Conservation (phyloP, 1,140 invertebrate genomes). For the Olivierus martensii region DNA sequence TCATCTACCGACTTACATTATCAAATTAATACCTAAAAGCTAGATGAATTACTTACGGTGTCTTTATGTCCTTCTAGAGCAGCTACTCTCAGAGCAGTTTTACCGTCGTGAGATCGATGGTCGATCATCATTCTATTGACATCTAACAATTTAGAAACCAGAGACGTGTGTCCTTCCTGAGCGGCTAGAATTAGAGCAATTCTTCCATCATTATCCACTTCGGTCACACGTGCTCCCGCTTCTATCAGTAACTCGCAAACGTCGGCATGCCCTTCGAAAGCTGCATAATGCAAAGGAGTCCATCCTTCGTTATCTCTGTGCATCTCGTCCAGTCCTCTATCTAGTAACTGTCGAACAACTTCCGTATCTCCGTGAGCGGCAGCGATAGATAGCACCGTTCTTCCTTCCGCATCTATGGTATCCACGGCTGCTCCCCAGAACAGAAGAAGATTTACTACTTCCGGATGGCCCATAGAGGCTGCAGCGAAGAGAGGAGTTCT, state of each 20-base stretch:
- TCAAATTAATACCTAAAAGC: too few species aligned
- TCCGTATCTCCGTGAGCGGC: conserved; percentile 68
- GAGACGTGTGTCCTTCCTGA: conserved; percentile 64
- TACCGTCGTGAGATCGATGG: conserved; percentile 81
- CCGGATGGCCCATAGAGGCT: conserved; percentile 69
- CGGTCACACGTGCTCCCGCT: conserved; percentile 79
- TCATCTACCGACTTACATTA: too few species aligned
- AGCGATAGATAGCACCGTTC: conserved; percentile 63
- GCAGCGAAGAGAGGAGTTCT: conserved; percentile 63
- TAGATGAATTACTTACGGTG: conserved; percentile 38
- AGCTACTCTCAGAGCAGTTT: conserved; percentile 80
- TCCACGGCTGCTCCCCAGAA: conserved; percentile 84
- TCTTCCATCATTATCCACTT: conserved; percentile 87
- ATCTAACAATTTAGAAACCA: conserved; percentile 55
- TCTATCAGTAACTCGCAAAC: conserved; percentile 75
- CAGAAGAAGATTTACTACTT: conserved; percentile 59
- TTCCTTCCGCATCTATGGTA: conserved; percentile 76
- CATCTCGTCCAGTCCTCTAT: conserved; percentile 77
- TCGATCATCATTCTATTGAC: conserved; percentile 59
- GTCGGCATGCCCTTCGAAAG: conserved; percentile 70
- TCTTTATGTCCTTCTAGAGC: conserved; percentile 72
- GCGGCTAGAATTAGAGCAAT: conserved; percentile 76
- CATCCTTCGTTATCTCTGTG: conserved; percentile 68
- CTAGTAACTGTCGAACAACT: conserved; percentile 73
- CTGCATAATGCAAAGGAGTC: conserved; percentile 71